Percentiles rank a stretch among this genome's conserved stretches.
Conservation (phyloP, 2,113 vertebrate genomes). For the Merops nubicus region DNA sequence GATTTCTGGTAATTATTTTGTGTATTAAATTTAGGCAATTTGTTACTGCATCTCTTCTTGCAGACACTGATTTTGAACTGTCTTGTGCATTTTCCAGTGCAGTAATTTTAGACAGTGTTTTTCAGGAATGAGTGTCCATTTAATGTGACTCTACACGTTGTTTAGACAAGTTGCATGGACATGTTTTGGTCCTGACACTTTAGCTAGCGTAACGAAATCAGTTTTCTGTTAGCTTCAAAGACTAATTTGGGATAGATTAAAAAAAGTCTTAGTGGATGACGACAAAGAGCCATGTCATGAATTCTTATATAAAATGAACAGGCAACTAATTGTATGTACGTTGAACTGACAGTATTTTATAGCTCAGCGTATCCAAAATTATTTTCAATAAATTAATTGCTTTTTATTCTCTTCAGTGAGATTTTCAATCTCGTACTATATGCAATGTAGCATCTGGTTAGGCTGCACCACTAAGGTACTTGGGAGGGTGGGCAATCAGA, state of each 20-base stretch:
- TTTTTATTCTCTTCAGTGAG: neutral
- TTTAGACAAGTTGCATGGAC: neutral
- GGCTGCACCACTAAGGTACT: neutral
- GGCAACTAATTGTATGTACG: neutral
- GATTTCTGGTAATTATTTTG: neutral
- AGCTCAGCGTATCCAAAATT: neutral
- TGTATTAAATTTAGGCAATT: neutral
- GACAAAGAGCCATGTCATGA: neutral
- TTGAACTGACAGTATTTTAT: neutral
- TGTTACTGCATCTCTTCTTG: neutral
- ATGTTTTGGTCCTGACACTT: neutral
- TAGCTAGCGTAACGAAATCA: neutral
- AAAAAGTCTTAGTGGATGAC: neutral
- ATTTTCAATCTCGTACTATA: neutral
- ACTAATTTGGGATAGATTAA: neutral
- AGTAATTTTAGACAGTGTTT: neutral
- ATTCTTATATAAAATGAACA: neutral
- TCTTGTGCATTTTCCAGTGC: rapidly evolving
- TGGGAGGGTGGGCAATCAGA: neutral
- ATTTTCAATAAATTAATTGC: neutral
- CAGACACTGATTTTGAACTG: neutral
- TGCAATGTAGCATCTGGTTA: neutral
- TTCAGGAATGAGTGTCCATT: neutral
- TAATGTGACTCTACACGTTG: neutral
- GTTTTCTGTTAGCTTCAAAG: neutral